Base-by-base conservation (phyloP, 2,113 vertebrate species). In the Accipiter virgatus region DNA sequence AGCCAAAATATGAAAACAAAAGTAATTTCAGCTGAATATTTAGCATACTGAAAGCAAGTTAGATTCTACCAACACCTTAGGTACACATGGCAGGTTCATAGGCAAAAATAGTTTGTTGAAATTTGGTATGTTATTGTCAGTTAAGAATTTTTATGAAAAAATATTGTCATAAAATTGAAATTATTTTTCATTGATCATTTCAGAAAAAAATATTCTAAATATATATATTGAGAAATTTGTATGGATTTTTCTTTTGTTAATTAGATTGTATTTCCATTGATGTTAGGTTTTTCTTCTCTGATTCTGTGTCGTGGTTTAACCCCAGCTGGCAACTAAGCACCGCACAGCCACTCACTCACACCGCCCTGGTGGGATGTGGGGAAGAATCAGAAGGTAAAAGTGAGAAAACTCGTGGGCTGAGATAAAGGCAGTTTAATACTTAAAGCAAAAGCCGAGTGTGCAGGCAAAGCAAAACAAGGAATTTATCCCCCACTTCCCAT, bases 291-390 rank as follows among this genome's bases (percentile, higher is more conserved):
- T 81, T 23, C 17, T 73, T 65, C 17, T 84, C 22, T 8, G 1
- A 6, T 71, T 53, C 38, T 67, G 13, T 25, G 7, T 36, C 16
- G 1, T 21, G 5, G 1, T 61, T 86, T 79, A 74, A n/a, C 4
- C 17, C 31, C 29, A 66, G 9, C 2, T 1, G 1, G n/a, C 12
- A 65, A 6, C 18, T 56, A 52, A 52, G 26, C 4, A 4, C 11
- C 1, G 0, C 17, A 14, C 15, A 65, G 50, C 34, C 9, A 11
- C 16, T 58, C 21, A 4, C 17, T 82, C 31, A 52, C 18, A 52
- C 8, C 11, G 8, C 4, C 4, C 4, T 26, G 8, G 13, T 38
- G 20, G 14, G 11, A 74, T 18, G 8, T 1, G 19, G 4, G 48
- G 43, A 7, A 63, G 53, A 79, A 52, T 19, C 9, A 45, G 45